phyloP scores from a whole-genome alignment of 2,797 vertebrate genomes.

The Acropternis orthonyx region DNA sequence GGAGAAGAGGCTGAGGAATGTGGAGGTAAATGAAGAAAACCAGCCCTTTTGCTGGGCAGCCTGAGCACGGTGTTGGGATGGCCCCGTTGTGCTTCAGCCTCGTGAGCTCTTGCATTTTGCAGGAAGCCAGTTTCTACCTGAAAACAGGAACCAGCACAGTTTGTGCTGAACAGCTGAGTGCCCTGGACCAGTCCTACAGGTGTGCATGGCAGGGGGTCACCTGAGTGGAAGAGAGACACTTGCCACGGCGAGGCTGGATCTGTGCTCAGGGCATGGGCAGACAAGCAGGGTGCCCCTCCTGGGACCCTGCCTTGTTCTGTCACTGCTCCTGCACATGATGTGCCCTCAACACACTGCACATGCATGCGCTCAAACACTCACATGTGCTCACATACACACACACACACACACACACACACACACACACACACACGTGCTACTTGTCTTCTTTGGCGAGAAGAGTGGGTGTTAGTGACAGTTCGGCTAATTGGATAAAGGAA shows the following conservation, averaged over 20 bases:
- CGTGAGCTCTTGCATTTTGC: not conserved
- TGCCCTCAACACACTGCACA: accelerated
- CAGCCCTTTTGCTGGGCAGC: not conserved
- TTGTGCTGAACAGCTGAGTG: not conserved
- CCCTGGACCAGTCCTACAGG: not conserved
- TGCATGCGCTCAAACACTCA: no score
- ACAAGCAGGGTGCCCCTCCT: not conserved
- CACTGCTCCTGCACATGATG: accelerated
- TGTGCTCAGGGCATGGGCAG: accelerated
- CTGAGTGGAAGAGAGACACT: not conserved
- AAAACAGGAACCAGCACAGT: not conserved
- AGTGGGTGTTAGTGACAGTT: not conserved
- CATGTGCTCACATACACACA: not conserved
- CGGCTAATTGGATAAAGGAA: not conserved
- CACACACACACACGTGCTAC: accelerated
- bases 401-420: accelerated
- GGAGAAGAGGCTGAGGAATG: not conserved
- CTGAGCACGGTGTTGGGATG: not conserved
- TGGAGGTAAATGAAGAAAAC: not conserved
- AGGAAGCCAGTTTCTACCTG: not conserved
- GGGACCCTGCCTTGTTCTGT: not conserved
- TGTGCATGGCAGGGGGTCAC: accelerated
- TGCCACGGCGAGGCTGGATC: accelerated
- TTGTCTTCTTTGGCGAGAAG: not conserved
- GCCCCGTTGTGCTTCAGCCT: not conserved